Percentiles rank a stretch among this genome's conserved stretches.
phyloP scores from a whole-genome alignment of 2,888 invertebrate species.

The Aspidiotus destructor region DNA sequence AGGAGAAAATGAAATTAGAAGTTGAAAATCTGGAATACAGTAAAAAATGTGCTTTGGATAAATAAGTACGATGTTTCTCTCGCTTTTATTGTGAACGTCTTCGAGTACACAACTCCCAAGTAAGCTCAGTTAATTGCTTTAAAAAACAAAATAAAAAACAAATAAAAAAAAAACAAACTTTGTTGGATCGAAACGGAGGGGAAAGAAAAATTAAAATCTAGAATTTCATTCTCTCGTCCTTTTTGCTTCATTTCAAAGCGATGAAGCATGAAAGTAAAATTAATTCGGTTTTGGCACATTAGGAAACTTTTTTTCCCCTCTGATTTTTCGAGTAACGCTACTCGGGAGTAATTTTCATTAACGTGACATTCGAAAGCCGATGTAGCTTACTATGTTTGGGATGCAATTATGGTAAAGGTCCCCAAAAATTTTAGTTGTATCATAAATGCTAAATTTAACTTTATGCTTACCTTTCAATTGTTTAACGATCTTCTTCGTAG shows the following conservation, averaged over 20 bases:
- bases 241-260: not conserved
- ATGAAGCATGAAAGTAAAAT: slow-evolving; percentile 14
- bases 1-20: slow-evolving; percentile 26
- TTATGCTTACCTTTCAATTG: slow-evolving; percentile 61
- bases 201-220: slow-evolving; percentile 20
- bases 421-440: no score
- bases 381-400: no score
- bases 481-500: slow-evolving; percentile 74
- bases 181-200: slow-evolving; percentile 22
- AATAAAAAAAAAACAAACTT: slow-evolving; percentile 25
- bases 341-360: no score
- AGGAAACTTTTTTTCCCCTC: slow-evolving; percentile 3
- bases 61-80: slow-evolving; percentile 21
- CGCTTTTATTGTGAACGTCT: slow-evolving; percentile 3
- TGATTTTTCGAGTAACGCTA: no score
- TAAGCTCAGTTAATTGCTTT: slow-evolving; percentile 9
- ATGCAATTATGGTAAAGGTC: no score
- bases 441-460: no score
- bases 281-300: slow-evolving; percentile 15
- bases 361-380: no score
- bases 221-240: slow-evolving; percentile 17
- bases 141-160: slow-evolving; percentile 14
- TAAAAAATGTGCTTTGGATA: slow-evolving; percentile 23
- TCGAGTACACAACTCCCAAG: no score
- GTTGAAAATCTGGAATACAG: slow-evolving; percentile 28